phyloP scores from a whole-genome alignment of 2,797 vertebrate species.

The Nasua narica region DNA sequence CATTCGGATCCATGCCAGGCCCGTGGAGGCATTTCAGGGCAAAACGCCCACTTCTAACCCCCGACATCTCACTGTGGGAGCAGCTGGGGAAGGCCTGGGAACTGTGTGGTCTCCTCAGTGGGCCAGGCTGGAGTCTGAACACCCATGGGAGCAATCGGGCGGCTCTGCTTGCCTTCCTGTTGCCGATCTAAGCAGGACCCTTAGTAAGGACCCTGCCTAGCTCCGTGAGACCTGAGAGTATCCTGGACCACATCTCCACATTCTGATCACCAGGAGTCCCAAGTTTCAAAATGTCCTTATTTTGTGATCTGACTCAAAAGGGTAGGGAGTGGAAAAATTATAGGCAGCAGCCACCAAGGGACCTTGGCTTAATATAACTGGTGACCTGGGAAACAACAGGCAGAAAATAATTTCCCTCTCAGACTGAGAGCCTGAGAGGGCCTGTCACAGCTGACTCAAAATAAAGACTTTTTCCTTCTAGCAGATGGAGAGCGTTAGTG shows the following conservation, averaged over 20 bases:
- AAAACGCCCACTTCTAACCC: neutral
- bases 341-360: constrained; percentile 66
- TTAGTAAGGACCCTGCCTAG: neutral
- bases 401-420: constrained; percentile 70
- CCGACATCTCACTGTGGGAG: neutral
- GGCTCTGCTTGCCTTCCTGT: neutral
- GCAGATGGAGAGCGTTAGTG: neutral
- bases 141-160: neutral
- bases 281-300: constrained; percentile 72
- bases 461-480: constrained; percentile 30
- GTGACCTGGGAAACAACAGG: constrained; percentile 71
- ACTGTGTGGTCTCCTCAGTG: neutral
- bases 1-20: neutral
- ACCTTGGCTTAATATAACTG: constrained; percentile 75
- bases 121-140: neutral
- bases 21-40: neutral
- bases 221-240: neutral
- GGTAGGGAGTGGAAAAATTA: constrained; percentile 75
- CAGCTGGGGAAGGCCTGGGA: neutral
- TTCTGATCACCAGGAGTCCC: constrained; percentile 12
- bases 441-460: constrained; percentile 20
- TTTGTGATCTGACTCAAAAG: constrained; percentile 72
- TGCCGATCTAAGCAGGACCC: neutral
- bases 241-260: neutral
- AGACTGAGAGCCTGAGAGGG: neutral